phyloP scores from a whole-genome alignment of 2,888 invertebrate species.

The Meiosimyza platycephala region DNA sequence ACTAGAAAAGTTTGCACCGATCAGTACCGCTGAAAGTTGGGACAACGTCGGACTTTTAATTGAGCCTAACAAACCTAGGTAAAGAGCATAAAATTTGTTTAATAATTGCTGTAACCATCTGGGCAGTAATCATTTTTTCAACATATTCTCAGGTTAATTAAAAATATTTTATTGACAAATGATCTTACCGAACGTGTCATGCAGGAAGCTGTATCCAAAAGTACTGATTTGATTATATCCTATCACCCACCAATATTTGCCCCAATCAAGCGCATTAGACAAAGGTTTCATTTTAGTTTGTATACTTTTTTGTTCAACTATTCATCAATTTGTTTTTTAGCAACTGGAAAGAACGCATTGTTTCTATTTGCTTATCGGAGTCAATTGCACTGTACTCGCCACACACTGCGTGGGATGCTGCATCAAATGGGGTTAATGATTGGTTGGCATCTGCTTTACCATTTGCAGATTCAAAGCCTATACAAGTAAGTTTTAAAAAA shows the following conservation, averaged over 20 bases:
- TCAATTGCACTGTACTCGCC: constrained; percentile 92
- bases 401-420: constrained; percentile 90
- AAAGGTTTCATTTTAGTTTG: constrained; percentile 72
- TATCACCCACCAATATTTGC: constrained; percentile 97
- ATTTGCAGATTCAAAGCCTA: constrained; percentile 50
- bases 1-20: constrained; percentile 78
- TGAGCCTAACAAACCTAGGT: constrained; percentile 77
- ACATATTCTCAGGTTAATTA: constrained; percentile 66
- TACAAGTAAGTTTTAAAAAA: constrained; percentile 47
- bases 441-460: constrained; percentile 78
- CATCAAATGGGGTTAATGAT: constrained; percentile 88
- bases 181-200: constrained; percentile 91
- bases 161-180: constrained; percentile 85
- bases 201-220: constrained; percentile 78
- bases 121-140: background rate
- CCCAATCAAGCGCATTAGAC: constrained; percentile 82
- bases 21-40: constrained; percentile 84
- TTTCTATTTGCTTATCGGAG: constrained; percentile 82
- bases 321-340: constrained; percentile 57
- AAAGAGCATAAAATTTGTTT: constrained; percentile 22
- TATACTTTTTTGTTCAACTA: constrained; percentile 1
- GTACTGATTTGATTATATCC: constrained; percentile 84
- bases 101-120: background rate
- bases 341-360: constrained; percentile 84
- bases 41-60: constrained; percentile 95